phyloP scores from a whole-genome alignment of 2,888 invertebrate species.

The Alsophila aescularia region DNA sequence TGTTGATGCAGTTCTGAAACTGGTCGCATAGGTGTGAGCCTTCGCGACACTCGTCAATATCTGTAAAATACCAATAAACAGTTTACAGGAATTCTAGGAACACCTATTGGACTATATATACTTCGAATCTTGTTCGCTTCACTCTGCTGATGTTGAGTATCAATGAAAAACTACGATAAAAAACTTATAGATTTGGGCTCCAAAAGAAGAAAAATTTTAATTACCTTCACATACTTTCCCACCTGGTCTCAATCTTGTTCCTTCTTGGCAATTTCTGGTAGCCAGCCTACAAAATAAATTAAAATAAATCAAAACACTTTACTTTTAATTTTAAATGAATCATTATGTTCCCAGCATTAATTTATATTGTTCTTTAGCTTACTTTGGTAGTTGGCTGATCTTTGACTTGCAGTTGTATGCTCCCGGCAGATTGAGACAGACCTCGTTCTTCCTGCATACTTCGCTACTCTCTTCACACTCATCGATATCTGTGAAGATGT shows the following conservation, averaged over 20 bases:
- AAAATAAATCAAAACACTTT: not conserved
- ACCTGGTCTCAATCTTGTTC: conserved; percentile 73
- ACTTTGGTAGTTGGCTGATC: conserved; percentile 77
- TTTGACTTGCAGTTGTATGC: conserved; percentile 90
- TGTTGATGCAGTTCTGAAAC: conserved; percentile 81
- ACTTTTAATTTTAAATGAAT: not conserved
- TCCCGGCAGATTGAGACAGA: conserved; percentile 94
- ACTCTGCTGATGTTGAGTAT: no score
- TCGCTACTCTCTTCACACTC: conserved; percentile 92
- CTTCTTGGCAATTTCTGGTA: conserved; percentile 86
- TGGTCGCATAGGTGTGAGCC: conserved; percentile 76
- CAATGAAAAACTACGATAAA: no score
- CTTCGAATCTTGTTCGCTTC: no score
- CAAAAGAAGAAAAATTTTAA: not conserved
- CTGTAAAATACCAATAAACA: conserved; percentile 60
- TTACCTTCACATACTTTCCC: conserved; percentile 86
- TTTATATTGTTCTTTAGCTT: conserved; percentile 33
- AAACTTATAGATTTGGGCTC: no score
- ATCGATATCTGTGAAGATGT: conserved; percentile 88
- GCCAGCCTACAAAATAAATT: conserved; percentile 50
- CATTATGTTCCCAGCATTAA: not conserved
- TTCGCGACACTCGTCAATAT: conserved; percentile 93
- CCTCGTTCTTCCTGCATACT: conserved; percentile 90
- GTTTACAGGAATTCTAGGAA: no score
- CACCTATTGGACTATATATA: no score